A percentile compares a stretch with the other conserved stretches of the same genome.
These are phyloP conservation scores for Candidula unifasciata DNA, from an alignment of 2,888 invertebrate genomes.

Conservation along the genomic window DNA sequence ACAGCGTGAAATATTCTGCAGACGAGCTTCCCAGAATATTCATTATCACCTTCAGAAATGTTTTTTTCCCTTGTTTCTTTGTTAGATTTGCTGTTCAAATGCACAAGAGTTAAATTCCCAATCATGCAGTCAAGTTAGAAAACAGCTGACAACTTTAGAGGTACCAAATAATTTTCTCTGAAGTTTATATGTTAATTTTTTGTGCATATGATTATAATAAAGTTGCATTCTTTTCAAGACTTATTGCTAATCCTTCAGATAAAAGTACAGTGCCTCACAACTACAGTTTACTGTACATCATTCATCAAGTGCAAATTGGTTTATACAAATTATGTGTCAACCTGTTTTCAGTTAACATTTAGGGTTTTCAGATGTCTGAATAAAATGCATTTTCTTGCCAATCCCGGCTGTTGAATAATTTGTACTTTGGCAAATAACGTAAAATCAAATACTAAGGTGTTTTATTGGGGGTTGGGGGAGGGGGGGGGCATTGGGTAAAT, in stretches of 20 bases:
- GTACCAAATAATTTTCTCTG: background rate
- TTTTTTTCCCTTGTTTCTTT: background rate
- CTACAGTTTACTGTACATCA: too few relatives aligned
- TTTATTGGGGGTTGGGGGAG: too few relatives aligned
- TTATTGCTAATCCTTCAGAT: background rate
- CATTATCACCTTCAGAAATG: background rate
- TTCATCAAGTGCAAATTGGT: too few relatives aligned
- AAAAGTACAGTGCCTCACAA: background rate
- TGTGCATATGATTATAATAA: background rate
- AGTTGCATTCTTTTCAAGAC: background rate
- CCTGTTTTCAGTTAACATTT: too few relatives aligned
- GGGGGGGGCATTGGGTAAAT: too few relatives aligned
- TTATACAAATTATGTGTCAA: too few relatives aligned
- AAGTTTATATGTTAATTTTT: background rate
- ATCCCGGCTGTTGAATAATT: too few relatives aligned
- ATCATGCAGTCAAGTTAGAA: slow-evolving; percentile 5
- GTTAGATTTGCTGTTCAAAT: background rate
- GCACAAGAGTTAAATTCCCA: background rate
- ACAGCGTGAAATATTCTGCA: too few relatives aligned
- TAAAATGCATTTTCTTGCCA: too few relatives aligned
- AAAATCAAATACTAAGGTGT: too few relatives aligned
- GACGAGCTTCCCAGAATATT: background rate
- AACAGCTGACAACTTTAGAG: slow-evolving; percentile 11
- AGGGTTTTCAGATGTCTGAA: too few relatives aligned
- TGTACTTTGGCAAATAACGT: too few relatives aligned